A percentile compares a stretch with the other conserved stretches of the same genome.
Evolutionary conservation across 2,888 invertebrate genomes (phyloP).

Genomic region (Callinectes sapidus): DNA sequence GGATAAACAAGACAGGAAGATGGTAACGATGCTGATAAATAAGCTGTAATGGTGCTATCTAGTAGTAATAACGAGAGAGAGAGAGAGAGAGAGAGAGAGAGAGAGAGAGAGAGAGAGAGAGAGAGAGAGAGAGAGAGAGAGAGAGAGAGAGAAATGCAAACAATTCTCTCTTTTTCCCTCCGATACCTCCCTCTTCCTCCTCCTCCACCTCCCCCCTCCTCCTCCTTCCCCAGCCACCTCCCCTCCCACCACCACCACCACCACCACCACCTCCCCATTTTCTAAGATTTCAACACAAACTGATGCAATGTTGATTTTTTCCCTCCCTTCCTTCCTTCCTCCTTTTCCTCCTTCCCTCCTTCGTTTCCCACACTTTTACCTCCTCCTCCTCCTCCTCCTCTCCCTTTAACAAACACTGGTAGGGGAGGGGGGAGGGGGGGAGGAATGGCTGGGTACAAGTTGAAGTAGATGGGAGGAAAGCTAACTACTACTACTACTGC

Average conservation of each 20-base stretch:
- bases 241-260: background rate
- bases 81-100: slow-evolving; percentile 1
- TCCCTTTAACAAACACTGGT: background rate
- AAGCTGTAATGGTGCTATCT: too few relatives aligned
- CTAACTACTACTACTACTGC: background rate
- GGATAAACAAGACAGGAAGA: too few relatives aligned
- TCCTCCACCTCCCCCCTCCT: background rate
- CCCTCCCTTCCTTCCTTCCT: background rate
- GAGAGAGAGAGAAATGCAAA: background rate
- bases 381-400: background rate
- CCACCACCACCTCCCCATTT: background rate
- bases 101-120: slow-evolving; percentile 8
- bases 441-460: background rate
- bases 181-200: background rate
- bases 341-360: background rate
- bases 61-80: background rate
- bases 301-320: background rate
- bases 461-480: background rate
- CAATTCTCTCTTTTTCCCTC: background rate
- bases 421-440: background rate
- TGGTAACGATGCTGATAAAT: too few relatives aligned
- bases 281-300: background rate
- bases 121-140: background rate
- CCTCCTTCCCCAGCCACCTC: background rate
- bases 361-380: background rate